Base-by-base conservation (phyloP, 2,888 invertebrate genomes). In the Aphodius granarius region DNA sequence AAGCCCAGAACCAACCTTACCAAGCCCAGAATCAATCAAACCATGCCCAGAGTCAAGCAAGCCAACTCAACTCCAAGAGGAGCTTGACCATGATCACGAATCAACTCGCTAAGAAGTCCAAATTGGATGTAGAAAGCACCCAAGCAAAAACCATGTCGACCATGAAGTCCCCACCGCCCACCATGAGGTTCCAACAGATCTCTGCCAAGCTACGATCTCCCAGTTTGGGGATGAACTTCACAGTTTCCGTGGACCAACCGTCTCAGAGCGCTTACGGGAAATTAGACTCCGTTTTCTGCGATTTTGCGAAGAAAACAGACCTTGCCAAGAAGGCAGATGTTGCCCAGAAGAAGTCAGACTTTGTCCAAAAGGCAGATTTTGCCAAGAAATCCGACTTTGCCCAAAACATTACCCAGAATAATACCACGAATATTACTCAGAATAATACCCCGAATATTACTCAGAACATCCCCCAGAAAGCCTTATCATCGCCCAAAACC, bases 151-250 rank as follows among this genome's bases (percentile, higher is more conserved):
- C 23, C 18, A 71, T n/a, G 22, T 71, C 70, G 20, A 75, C 77
- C 0, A 76, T 43, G 23, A 62, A 43, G 23, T 15, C 16, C 5
- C 73, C 65, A 63, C 63, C 62, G 77, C 78, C n/a, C 86, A 43
- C 6, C 43, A 20, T 78, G 72, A 77, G 80, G 63, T 77, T 76
- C 63, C 76, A 82, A 22, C 82, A 83, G 78, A 83, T 82, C 5
- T 74, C 80, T 16, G 77, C 82, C 5, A 85, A 82, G 73, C 71
- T 86, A 65, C 86, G 85, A 77, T 87, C 87, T 16, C 81, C 84
- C 62, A 84, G 84, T 78, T 77, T 87, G 5, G 86, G 86, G 0
- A 77, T 87, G 78, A 87, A 86, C 77, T 87, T 87, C 74, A 85
- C 86, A 0, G 86, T 87, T 9, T 87, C 87, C 0, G 79, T 83